Conservation (phyloP, 1,140 invertebrate species). For the Protaetia brevitarsis region DNA sequence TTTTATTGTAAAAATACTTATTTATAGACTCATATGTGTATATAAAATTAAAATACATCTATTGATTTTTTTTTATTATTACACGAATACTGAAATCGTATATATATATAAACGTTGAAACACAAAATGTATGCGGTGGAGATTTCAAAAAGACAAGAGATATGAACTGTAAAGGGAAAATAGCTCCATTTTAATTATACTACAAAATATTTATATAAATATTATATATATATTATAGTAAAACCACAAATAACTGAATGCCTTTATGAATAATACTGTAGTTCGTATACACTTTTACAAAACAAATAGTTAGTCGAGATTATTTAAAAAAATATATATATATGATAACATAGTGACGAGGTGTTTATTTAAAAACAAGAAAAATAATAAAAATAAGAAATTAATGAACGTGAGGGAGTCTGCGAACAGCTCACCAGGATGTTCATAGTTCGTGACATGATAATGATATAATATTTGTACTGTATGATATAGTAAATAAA, state of each 20-base stretch:
- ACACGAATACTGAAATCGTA: too few species aligned
- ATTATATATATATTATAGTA: constrained; percentile 36
- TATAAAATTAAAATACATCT: too few species aligned
- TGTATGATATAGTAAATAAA: not conserved
- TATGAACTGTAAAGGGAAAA: too few species aligned
- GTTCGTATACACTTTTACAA: constrained; percentile 50
- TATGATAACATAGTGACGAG: constrained; percentile 37
- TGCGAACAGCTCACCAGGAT: constrained; percentile 4
- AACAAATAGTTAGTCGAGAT: constrained; percentile 43
- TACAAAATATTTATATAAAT: constrained; percentile 46
- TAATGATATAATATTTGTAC: constrained; percentile 10
- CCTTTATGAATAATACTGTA: constrained; percentile 49
- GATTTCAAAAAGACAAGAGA: not conserved
- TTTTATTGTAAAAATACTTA: too few species aligned
- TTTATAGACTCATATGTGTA: too few species aligned
- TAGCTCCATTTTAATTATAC: constrained; percentile 34
- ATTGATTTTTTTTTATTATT: too few species aligned
- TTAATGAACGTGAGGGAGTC: not conserved
- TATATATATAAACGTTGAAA: not conserved
- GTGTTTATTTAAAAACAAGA: constrained; percentile 36
- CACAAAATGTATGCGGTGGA: not conserved
- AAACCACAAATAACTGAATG: constrained; percentile 48
- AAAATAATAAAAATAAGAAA: not conserved
- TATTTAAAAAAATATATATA: constrained; percentile 33
- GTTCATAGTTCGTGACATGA: constrained; percentile 5